Base-by-base conservation (phyloP, 2,888 invertebrate species). In the Epinotia nisella region DNA sequence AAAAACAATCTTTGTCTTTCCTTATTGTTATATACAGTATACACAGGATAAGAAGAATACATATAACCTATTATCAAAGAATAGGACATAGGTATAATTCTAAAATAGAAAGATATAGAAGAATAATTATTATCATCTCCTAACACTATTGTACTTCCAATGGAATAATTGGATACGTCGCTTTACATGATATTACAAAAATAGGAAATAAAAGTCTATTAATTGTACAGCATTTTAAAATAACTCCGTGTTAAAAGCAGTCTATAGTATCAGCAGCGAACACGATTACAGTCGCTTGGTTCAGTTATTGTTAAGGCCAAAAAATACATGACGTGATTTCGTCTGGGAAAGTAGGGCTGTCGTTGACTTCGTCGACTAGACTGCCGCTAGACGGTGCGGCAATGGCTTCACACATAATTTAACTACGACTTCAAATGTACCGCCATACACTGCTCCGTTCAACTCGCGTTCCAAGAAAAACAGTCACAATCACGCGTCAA, bases 281-380 rank as follows among this genome's bases (percentile, higher is more conserved):
- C 79, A 77, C 82, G 85, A 88, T 86, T 87, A 89, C 87, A 87
- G 88, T 88, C 80, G 81, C 82, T 80, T 82, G 83, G 85, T 85
- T 83, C 87, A 84, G 89, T 90, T 85, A 89, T 84, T 82, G 82
- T 86, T 87, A 87, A 84, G 85, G 83, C 82, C 77, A 83, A 91
- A 90, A 87, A 85, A 84, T 82, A 85, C 85, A 86, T 80, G 86
- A 85, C 85, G 82, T 79, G 81, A 82, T 80, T 83, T 80, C 78
- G 84, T 78, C 83, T 85, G 85, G 79, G 91, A 92, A 92, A 92
- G 93, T 92, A 84, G 91, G 88, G 85, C 87, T 89, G 90, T 81
- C 89, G 85, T 85, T 87, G 89, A 86, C 88, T 90, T 81, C 77
- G 75, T 70, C 82, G 90, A 87, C 92, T 90, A 93, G 93, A 93